Conservation (phyloP, 2,113 vertebrate species). For the Macroglossus sobrinus region DNA sequence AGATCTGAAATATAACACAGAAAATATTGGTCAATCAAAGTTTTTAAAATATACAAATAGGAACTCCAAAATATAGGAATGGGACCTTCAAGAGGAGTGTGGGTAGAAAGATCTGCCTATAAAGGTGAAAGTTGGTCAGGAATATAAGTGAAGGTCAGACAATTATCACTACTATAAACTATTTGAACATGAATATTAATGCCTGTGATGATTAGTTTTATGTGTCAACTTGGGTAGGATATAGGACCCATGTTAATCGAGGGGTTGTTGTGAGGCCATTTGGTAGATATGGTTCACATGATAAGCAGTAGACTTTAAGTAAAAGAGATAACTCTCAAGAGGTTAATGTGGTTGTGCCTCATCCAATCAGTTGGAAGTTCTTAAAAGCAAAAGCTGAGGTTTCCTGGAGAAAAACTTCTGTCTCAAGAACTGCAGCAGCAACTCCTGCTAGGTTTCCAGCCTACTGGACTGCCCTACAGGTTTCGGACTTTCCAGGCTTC, state of each 20-base stretch:
- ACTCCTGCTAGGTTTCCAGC: neutral
- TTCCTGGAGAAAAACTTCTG: neutral
- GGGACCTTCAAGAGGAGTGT: neutral
- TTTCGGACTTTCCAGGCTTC: neutral
- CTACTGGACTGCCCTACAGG: neutral
- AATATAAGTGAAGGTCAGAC: neutral
- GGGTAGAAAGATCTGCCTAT: neutral
- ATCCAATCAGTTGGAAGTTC: neutral
- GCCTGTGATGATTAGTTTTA: neutral
- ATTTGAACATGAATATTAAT: neutral
- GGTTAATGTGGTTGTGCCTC: neutral
- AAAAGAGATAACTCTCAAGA: neutral
- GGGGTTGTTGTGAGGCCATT: neutral
- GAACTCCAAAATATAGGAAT: neutral
- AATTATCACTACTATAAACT: neutral
- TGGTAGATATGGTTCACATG: neutral
- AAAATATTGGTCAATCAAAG: neutral
- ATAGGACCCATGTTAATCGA: neutral
- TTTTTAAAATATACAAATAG: slow-evolving; percentile 7
- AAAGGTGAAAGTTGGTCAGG: neutral
- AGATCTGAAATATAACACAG: slow-evolving; percentile 8
- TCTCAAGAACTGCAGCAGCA: neutral
- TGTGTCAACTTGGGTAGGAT: neutral
- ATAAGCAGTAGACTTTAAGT: neutral
- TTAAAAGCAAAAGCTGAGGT: neutral